Evolutionary conservation across 2,797 vertebrate species (phyloP).

Genomic region (Platyrinchus mystaceus): DNA sequence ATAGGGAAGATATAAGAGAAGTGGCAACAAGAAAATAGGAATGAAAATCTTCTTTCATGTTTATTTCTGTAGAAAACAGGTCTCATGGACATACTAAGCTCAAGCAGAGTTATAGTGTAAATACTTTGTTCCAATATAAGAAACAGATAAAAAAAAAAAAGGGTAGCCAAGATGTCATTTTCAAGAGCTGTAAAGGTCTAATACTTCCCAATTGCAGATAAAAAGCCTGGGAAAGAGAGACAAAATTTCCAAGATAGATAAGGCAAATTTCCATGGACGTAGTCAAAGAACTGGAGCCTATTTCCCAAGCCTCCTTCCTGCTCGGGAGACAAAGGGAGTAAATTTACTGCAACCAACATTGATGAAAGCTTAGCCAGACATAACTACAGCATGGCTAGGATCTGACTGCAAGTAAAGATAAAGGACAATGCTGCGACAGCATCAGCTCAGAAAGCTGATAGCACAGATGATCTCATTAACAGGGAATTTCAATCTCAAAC

Average conservation of each 20-base stretch:
- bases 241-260: neutral
- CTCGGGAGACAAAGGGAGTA: neutral
- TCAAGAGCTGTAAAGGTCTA: neutral
- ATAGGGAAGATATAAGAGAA: neutral
- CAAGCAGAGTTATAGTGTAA: neutral
- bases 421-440: neutral
- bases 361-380: neutral
- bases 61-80: neutral
- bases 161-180: neutral
- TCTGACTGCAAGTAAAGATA: neutral
- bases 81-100: neutral
- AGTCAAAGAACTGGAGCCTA: neutral
- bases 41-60: neutral
- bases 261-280: neutral
- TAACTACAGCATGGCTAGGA: neutral
- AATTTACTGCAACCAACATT: neutral
- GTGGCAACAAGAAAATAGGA: neutral
- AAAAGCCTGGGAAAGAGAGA: neutral
- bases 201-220: neutral
- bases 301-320: neutral
- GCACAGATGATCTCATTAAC: neutral
- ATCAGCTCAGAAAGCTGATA: neutral
- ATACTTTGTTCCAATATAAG: neutral
- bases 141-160: neutral
- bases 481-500: neutral